A percentile compares a stretch with the other conserved stretches of the same genome.
Evolutionary conservation across 2,888 invertebrate genomes (phyloP).

Genomic region (Athrips mouffetella): DNA sequence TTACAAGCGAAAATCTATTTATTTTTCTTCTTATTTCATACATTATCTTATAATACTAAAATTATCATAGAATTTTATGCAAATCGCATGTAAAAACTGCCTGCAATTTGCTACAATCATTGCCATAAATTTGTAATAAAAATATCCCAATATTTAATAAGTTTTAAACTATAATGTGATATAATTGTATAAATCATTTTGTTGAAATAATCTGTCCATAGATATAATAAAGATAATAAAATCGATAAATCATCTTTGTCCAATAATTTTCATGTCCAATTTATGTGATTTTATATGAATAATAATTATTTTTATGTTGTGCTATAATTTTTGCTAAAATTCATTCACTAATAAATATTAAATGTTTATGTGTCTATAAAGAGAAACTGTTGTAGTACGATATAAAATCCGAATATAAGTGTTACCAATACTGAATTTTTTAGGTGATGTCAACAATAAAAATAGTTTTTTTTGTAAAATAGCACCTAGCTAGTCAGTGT

Average conservation of each 20-base stretch:
- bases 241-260: conserved; percentile 4
- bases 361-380: not conserved
- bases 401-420: conserved; percentile 7
- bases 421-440: conserved; percentile 14
- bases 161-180: conserved; percentile 48
- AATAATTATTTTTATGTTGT: not conserved
- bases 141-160: conserved; percentile 13
- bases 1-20: too few species aligned
- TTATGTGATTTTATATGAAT: not conserved
- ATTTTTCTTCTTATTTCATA: not conserved
- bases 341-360: conserved; percentile 4
- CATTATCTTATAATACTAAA: not conserved
- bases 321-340: conserved; percentile 8
- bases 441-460: conserved; percentile 7
- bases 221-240: conserved; percentile 23
- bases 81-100: not conserved
- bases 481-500: conserved; percentile 13
- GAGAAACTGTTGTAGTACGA: conserved; percentile 5
- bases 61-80: not conserved
- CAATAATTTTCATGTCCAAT: conserved; percentile 5
- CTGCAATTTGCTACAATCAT: not conserved
- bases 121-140: conserved; percentile 5
- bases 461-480: not conserved
- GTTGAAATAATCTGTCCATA: conserved; percentile 63
- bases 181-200: conserved; percentile 44